Evolutionary conservation across 2,113 vertebrate species (phyloP).

Genomic region (Urocolius indicus): DNA sequence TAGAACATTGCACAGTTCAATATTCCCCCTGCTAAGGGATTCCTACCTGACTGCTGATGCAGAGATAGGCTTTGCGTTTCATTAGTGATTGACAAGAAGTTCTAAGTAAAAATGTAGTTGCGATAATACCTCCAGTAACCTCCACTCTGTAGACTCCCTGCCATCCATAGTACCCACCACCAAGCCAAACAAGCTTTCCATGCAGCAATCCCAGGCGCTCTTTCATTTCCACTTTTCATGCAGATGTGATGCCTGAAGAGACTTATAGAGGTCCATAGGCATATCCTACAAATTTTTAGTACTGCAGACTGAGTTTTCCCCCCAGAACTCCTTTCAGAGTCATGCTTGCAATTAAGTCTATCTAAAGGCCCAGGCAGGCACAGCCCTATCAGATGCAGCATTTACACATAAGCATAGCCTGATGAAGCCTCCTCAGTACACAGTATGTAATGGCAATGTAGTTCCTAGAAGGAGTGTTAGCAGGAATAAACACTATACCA

Average conservation of each 20-base stretch:
- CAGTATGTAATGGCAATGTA: not conserved
- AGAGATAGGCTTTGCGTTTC: not conserved
- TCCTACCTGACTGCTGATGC: not conserved
- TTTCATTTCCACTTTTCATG: not conserved
- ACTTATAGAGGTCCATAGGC: not conserved
- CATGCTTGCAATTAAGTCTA: not conserved
- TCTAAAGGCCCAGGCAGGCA: rapidly evolving
- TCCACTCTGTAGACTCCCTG: not conserved
- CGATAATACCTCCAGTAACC: not conserved
- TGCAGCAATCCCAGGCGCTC: not conserved
- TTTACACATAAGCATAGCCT: not conserved
- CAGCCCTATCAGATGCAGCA: not conserved
- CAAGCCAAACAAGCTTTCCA: not conserved
- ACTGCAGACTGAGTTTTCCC: not conserved
- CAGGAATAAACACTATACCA: not conserved
- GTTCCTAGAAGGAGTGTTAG: not conserved
- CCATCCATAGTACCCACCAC: not conserved
- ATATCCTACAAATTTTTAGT: not conserved
- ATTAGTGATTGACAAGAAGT: not conserved
- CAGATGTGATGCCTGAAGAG: not conserved
- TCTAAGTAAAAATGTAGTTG: not conserved
- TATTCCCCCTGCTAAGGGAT: not conserved
- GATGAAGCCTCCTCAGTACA: not conserved
- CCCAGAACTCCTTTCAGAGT: not conserved
- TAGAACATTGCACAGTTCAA: not conserved